Base-by-base conservation (phyloP, 2,888 invertebrate genomes). In the Onthophagus sagittarius region DNA sequence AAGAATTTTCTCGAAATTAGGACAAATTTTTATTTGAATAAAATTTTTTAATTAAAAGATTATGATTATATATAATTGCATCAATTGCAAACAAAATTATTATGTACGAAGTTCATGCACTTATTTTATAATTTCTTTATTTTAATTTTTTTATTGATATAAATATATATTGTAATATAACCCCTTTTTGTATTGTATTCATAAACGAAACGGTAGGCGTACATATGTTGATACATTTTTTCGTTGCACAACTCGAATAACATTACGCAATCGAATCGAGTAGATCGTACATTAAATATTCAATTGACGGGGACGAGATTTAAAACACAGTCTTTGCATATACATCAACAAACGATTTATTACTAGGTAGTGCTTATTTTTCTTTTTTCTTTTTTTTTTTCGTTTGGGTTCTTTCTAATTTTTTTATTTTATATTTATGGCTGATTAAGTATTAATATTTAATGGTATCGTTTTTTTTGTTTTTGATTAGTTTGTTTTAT, bases 1-100 rank as follows among this genome's bases (percentile, higher is more conserved):
- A 65, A 53, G 65, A n/a, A 31, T 39, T 14, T 15, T 23, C 67
- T n/a, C 15, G 23, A 77, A 67, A 67, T 67, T 67, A 79, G 79
- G 62, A 11, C 78, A 23, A 23, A 23, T 23, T 23, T n/a, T 23
- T 23, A 23, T 23, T 23, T 23, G 1, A 23, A 23, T 2, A 23
- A 23, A 23, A 23, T 23, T 23, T 23, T 23, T n/a, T n/a, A n/a
- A n/a, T n/a, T n/a, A n/a, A n/a, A n/a, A n/a, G n/a, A n/a, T n/a
- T n/a, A n/a, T n/a, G n/a, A n/a, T n/a, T n/a, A n/a, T n/a, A 23
- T 23, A 23, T 23, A 2, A 23, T 23, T 23, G 23, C 1, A 23
- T 23, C 23, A 23, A 23, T 23, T 23, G 1, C 3, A 3, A 23
- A 3, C 3, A 23, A 23, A 23, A 23, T 23, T 23, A 23, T 23